phyloP scores from a whole-genome alignment of 1,140 invertebrate genomes.

The Drosophila lini region DNA sequence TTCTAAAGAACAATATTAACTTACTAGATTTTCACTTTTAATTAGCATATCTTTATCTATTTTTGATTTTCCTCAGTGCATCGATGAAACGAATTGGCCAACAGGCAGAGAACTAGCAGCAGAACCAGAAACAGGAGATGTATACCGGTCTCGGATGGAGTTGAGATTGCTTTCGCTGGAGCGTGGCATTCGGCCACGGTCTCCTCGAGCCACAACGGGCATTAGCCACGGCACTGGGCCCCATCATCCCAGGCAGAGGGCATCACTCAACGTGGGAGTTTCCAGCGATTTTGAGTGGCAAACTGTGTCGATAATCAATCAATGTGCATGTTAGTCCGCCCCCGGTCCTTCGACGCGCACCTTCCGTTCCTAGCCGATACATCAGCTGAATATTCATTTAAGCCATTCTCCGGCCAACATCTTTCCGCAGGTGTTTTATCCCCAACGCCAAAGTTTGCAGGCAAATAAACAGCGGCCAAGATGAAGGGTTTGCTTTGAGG shows the following conservation, averaged over 20 bases:
- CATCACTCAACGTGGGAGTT: slow-evolving; percentile 58
- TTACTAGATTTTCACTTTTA: too few species aligned
- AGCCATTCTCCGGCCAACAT: slow-evolving; percentile 19
- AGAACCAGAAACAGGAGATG: slow-evolving; percentile 17
- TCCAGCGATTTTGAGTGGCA: slow-evolving; percentile 54
- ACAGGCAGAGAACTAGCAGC: slow-evolving; percentile 1
- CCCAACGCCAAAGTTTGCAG: slow-evolving; percentile 46
- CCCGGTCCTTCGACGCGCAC: slow-evolving; percentile 6
- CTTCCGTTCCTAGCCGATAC: slow-evolving; percentile 3
- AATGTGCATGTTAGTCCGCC: slow-evolving; percentile 32
- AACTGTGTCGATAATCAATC: slow-evolving; percentile 78
- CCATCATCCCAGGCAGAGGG: slow-evolving; percentile 9
- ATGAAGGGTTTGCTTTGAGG: slow-evolving; percentile 43
- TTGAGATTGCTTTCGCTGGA: slow-evolving; percentile 32
- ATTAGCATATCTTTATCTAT: neutral
- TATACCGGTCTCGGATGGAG: slow-evolving; percentile 9
- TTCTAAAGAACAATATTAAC: neutral
- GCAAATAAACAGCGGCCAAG: slow-evolving; percentile 51
- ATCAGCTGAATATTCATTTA: slow-evolving; percentile 33
- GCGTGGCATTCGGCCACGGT: slow-evolving; percentile 21
- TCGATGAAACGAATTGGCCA: slow-evolving; percentile 9
- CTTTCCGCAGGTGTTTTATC: slow-evolving; percentile 37
- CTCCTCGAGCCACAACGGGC: slow-evolving; percentile 8
- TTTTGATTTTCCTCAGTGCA: slow-evolving; percentile 7
- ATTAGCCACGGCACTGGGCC: slow-evolving; percentile 5